phyloP scores from a whole-genome alignment of 2,888 invertebrate genomes.

The Amblyjoppa fuscipennis region DNA sequence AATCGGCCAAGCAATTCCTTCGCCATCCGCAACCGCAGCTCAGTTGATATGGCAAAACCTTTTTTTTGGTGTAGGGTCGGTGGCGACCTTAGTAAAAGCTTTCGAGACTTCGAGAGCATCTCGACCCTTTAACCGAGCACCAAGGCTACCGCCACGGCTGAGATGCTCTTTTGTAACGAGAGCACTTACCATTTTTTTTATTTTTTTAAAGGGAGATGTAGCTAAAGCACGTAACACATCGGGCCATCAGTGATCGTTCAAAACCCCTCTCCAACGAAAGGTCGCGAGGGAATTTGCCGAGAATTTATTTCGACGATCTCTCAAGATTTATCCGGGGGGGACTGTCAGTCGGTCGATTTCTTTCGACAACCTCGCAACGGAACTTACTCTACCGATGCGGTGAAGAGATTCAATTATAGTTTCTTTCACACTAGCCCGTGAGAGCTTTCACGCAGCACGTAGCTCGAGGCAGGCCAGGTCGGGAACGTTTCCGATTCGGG shows the following conservation, averaged over 20 bases:
- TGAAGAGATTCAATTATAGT: slow-evolving; percentile 2
- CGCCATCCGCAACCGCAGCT: too few species aligned
- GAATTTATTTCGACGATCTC: not conserved
- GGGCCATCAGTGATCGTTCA: slow-evolving; percentile 15
- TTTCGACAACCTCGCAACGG: not conserved
- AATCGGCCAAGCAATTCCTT: too few species aligned
- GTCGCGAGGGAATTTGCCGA: not conserved
- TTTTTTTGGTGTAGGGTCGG: not conserved
- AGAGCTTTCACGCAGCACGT: slow-evolving; percentile 61
- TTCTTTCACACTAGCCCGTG: slow-evolving; percentile 24
- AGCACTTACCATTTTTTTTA: slow-evolving; percentile 23
- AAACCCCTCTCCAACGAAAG: not conserved
- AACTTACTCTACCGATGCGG: slow-evolving; percentile 5
- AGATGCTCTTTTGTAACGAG: slow-evolving; percentile 31
- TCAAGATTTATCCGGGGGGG: not conserved
- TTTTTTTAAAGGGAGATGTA: not conserved
- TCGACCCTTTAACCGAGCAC: slow-evolving; percentile 7
- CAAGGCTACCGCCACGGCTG: not conserved
- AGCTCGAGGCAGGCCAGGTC: not conserved
- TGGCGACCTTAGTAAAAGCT: not conserved
- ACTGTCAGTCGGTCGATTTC: not conserved
- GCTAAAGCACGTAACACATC: slow-evolving; percentile 11
- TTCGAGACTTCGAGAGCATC: not conserved
- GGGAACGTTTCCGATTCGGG: slow-evolving; percentile 52
- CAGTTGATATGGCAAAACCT: too few species aligned